phyloP scores from a whole-genome alignment of 2,888 invertebrate genomes.

The Caenorhabditis angaria region DNA sequence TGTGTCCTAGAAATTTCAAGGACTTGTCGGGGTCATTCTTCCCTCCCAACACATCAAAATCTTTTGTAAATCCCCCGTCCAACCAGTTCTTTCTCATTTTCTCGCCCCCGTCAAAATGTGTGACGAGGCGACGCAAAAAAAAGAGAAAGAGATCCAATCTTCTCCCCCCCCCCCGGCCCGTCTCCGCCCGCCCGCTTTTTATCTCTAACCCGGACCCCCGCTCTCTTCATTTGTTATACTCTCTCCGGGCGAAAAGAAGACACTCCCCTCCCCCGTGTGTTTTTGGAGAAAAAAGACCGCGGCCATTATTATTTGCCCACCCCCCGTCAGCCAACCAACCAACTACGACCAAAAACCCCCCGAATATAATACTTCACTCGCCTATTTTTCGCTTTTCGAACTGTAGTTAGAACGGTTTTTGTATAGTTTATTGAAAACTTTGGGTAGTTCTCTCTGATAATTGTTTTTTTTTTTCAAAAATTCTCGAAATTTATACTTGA shows the following conservation, averaged over 20 bases:
- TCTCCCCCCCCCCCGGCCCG: conserved; percentile 8
- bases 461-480: too few species aligned
- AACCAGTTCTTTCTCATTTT: conserved; percentile 8
- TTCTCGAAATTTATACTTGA: too few species aligned
- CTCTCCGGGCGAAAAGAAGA: background rate
- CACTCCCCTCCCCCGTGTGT: conserved; percentile 12
- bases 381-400: background rate
- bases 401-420: too few species aligned
- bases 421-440: too few species aligned
- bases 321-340: conserved; percentile 1
- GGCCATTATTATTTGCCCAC: conserved; percentile 8
- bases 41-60: conserved; percentile 11
- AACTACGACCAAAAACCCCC: background rate
- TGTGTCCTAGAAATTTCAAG: too few species aligned
- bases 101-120: conserved; percentile 7
- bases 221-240: background rate
- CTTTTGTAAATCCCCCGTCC: conserved; percentile 23
- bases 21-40: too few species aligned
- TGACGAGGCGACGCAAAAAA: too few species aligned
- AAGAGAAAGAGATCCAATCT: background rate
- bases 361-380: background rate
- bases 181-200: conserved; percentile 10
- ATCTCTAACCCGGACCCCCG: conserved; percentile 11
- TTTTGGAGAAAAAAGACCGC: conserved; percentile 8
- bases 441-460: too few species aligned